Evolutionary conservation across 2,113 vertebrate species (phyloP).

Genomic region (Pao palembangensis): DNA sequence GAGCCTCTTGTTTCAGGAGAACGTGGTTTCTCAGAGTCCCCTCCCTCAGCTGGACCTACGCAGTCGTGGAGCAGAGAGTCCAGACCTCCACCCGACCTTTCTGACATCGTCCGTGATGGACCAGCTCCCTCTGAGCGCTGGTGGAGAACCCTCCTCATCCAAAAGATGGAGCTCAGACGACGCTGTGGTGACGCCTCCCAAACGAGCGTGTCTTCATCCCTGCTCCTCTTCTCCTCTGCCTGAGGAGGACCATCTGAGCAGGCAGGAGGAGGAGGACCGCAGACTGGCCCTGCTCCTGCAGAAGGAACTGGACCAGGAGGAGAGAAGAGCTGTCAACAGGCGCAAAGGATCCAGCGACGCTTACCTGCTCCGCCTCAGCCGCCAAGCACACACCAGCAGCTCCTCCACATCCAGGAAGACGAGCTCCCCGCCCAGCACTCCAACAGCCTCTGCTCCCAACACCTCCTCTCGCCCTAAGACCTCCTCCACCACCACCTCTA

Average conservation of each 20-base stretch:
- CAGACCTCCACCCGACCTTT: not conserved
- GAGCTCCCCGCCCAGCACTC: not conserved
- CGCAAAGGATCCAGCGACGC: slow-evolving; percentile 82
- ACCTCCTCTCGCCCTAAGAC: not conserved
- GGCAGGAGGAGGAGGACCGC: slow-evolving; percentile 87
- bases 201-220: slow-evolving; percentile 1
- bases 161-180: slow-evolving; percentile 58
- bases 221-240: not conserved
- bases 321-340: slow-evolving; percentile 63
- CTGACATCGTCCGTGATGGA: not conserved
- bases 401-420: not conserved
- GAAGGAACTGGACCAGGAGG: slow-evolving; percentile 78
- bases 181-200: not conserved
- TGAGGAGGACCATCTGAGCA: slow-evolving; percentile 65
- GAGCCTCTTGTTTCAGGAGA: slow-evolving; percentile 59
- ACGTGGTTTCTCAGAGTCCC: slow-evolving; percentile 39
- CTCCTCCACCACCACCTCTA: not conserved
- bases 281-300: slow-evolving; percentile 83
- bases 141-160: not conserved
- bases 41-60: slow-evolving; percentile 21
- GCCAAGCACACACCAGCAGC: too few relatives aligned
- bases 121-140: not conserved
- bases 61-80: not conserved
- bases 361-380: slow-evolving; percentile 79
- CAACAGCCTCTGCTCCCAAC: not conserved